Evolutionary conservation across 2,113 vertebrate genomes (phyloP).

Genomic region (Alligator mississippiensis): DNA sequence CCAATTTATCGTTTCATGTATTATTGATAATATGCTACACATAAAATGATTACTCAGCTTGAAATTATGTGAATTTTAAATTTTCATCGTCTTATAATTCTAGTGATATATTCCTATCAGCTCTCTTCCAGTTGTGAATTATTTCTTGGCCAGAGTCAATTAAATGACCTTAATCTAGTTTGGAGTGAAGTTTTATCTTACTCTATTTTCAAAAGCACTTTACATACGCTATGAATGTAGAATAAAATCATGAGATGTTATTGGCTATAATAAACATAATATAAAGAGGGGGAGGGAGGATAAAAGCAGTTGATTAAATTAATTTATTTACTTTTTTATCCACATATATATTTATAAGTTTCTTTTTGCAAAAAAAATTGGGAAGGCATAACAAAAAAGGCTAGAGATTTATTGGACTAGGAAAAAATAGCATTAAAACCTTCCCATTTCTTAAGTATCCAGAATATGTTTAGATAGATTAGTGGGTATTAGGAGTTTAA

Average conservation of each 20-base stretch:
- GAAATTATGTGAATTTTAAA: conserved; percentile 1
- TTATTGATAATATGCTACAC: not conserved
- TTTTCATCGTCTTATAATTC: conserved; percentile 8
- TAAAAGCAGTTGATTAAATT: not conserved
- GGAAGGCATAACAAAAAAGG: not conserved
- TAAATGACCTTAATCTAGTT: conserved; percentile 17
- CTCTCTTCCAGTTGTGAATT: conserved; percentile 4
- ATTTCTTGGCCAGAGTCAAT: conserved; percentile 43
- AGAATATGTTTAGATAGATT: not conserved
- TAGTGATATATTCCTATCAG: conserved; percentile 2
- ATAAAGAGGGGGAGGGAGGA: not conserved
- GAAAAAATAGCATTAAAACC: not conserved
- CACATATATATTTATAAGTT: not conserved
- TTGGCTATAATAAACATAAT: not conserved
- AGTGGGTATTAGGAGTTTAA: not conserved
- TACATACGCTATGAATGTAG: not conserved
- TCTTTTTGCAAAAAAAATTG: not conserved
- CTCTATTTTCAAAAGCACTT: not conserved
- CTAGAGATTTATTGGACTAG: not conserved
- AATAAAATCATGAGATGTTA: conserved; percentile 16
- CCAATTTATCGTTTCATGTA: conserved; percentile 4
- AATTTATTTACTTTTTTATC: not conserved
- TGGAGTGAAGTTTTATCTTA: conserved; percentile 38
- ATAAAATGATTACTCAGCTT: not conserved
- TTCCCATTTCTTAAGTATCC: not conserved